Evolutionary conservation across 2,113 vertebrate species (phyloP), one percentile per base, ranked within the genome.

Genomic region (Lichenostomus cassidix): DNA sequence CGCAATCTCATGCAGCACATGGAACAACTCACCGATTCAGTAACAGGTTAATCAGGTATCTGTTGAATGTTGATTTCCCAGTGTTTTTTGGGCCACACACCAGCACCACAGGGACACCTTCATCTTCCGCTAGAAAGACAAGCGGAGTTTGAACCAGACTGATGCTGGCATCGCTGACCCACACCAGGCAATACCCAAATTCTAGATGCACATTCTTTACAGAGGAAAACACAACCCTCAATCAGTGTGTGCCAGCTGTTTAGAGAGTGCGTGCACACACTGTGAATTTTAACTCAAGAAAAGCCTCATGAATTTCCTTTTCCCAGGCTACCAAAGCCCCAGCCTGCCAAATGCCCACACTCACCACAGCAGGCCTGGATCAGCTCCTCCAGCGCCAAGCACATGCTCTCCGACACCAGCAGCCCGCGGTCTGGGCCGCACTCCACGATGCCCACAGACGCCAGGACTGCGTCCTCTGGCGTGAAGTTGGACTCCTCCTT

Each of bases 21-120:
- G 2, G 12, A 13, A 52, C 33, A 2, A 79, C 99, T 98, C 94
- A 99, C 99, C 97, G 98, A 80, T 99, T 99, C 13, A 99, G 92
- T 37, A 99, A 92, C 12, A 98, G 98, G 90, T 99, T 99, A 53
- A 99, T 98, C 37, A 99, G 97, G 84, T 98, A 98, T 62, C 99
- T 98, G 92, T 97, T 99, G 64, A 99, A 99, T 0, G 99, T 99
- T 0, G 99, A 99, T 86, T 99, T 99, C 18, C 99, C 99, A 6
- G 98, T 96, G 41, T 98, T 99, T 96, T 98, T 99, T 4, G 97
- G 84, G 7, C 99, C 99, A 69, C 98, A 99, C 1, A 99, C 98
- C 5, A 99, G 96, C 74, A 99, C 96, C 39, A 99, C 64, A 0
- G 99, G 98, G 85, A 98, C 98, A 35, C 98, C 98, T 37, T 99